Base-by-base conservation (phyloP, 2,113 vertebrate species). In the Pogona vitticeps region DNA sequence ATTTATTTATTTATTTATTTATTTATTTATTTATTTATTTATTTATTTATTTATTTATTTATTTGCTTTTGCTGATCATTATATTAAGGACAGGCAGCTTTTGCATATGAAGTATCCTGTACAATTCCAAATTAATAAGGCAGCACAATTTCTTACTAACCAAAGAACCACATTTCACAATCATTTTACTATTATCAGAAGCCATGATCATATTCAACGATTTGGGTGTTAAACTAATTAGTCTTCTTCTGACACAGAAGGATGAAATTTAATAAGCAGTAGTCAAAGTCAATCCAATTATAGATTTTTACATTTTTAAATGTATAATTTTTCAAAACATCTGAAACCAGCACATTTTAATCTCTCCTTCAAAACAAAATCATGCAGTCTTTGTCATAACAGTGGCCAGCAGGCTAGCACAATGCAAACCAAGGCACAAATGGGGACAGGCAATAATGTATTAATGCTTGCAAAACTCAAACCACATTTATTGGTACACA, bases 61-160 rank as follows among this genome's bases (percentile, higher is more conserved):
- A n/a, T n/a, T n/a, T 67, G 68, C 10, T 61, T 80, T 84, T 76
- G 26, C 12, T 85, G 76, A 84, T 77, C 21, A 80, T 72, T 65
- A 84, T 86, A 38, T 73, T 33, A 8, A 31, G 38, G 59, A 84
- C 67, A 36, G 86, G 61, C 46, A 1, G 73, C 84, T 73, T 89
- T 86, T 88, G 85, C 88, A 89, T 59, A 72, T 58, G 86, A 91
- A 89, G 78, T 77, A 10, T 26, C 68, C 76, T 0, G 0, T n/a
- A 9, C 40, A 38, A 76, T 71, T 87, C 58, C 71, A 81, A 33
- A 26, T 92, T 28, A 72, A 36, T 80, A 6, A 65, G 21, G 12
- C 1, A 82, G 46, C 68, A 75, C 7, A 61, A 33, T 76, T 82
- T 65, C 84, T 73, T 76, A 33, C 46, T 42, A n/a, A 71, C 14